Evolutionary conservation across 2,888 invertebrate species (phyloP), one percentile per base, ranked within the genome.

Genomic region (Cremastobaeus sp.): DNA sequence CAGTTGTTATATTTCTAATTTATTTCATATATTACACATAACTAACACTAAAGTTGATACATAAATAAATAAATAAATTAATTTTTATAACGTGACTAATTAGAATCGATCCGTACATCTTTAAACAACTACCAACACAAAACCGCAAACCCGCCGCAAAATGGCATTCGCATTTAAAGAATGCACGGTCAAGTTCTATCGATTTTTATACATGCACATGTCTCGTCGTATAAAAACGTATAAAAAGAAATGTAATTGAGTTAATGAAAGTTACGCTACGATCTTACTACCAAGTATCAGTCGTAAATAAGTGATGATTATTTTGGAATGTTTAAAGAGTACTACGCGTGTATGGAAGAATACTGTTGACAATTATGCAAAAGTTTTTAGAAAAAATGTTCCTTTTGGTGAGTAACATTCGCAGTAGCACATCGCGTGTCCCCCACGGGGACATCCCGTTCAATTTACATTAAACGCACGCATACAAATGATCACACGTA

Each of bases 51-150:
- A 21, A 11, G n/a, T 60, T 54, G 52, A 66, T 50, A 55, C 43
- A 62, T 75, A 75, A 71, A 74, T 70, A 74, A 74, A 71, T 71
- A 75, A 75, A 71, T 75, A 75, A 75, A 71, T 71, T 62, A 75
- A 62, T 55, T 39, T 45, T 15, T 28, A 32, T 28, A 69, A 39
- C 41, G 66, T 45, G 55, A 71, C 70, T 70, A 60, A 66, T 62
- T 62, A 71, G 70, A 70, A 75, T 75, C 74, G 74, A 75, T 66
- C 74, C 74, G 74, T 65, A 71, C 70, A 75, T 75, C 66, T 75
- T 75, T 75, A 70, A 74, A 74, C 11, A 30, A 45, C 20, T 48
- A 52, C 20, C 21, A n/a, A 41, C n/a, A 32, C 4, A 9, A 18
- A 34, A 71, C 41, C 50, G 28, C 18, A 55, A 39, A 34, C 60